phyloP scores from a whole-genome alignment of 2,113 vertebrate genomes.

The Cygnus buccinator region DNA sequence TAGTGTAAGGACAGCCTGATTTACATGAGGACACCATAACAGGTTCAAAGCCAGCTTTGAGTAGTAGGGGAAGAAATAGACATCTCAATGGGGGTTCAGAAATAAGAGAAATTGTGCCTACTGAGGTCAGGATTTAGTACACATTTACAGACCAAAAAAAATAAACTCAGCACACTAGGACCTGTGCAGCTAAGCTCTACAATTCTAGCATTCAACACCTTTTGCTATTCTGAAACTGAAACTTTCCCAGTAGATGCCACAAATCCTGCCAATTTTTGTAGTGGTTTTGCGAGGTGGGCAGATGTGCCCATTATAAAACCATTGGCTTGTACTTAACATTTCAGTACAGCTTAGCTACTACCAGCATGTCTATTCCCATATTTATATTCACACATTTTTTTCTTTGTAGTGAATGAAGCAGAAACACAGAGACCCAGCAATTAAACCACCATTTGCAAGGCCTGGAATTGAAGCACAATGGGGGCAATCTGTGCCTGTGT shows the following conservation, averaged over 20 bases:
- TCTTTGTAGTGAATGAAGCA: background rate
- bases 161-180: background rate
- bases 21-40: background rate
- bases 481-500: background rate
- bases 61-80: rapidly evolving
- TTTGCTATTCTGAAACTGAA: constrained; percentile 29
- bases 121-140: background rate
- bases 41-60: background rate
- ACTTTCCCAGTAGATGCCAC: background rate
- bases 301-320: constrained; percentile 50
- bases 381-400: constrained; percentile 48
- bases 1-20: background rate
- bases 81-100: background rate
- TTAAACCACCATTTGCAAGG: constrained; percentile 36
- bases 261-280: constrained; percentile 11
- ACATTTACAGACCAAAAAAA: background rate
- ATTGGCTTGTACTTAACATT: background rate
- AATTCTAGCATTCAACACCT: background rate
- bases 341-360: constrained; percentile 1
- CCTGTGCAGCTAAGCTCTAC: background rate
- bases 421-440: background rate
- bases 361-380: constrained; percentile 6
- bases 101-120: background rate
- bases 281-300: constrained; percentile 37
- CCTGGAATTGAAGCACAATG: constrained; percentile 30